Percentiles rank a stretch among this genome's conserved stretches.
These are phyloP conservation scores for Dasypolia templi DNA, from an alignment of 2,888 invertebrate species.

Conservation along the genomic window DNA sequence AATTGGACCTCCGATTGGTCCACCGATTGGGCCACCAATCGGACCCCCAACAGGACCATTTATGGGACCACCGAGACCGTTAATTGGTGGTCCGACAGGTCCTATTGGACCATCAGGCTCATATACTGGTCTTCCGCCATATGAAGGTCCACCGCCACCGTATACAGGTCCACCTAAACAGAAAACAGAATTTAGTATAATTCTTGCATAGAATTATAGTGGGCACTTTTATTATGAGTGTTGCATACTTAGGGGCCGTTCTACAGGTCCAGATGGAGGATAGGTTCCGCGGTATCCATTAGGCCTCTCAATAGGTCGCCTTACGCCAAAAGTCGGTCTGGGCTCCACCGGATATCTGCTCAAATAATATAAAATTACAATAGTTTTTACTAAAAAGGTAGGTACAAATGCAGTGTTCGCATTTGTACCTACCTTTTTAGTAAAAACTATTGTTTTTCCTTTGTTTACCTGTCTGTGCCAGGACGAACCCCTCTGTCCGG, in stretches of 20 bases:
- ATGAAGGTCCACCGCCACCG: slow-evolving; percentile 55
- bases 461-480: slow-evolving; percentile 82
- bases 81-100: slow-evolving; percentile 52
- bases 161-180: slow-evolving; percentile 63
- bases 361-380: not conserved
- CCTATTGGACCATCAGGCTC: slow-evolving; percentile 62
- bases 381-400: slow-evolving; percentile 1
- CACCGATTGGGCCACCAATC: slow-evolving; percentile 75
- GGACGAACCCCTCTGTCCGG: slow-evolving; percentile 89
- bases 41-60: slow-evolving; percentile 81
- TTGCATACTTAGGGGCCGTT: slow-evolving; percentile 81
- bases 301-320: slow-evolving; percentile 84
- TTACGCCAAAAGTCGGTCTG: slow-evolving; percentile 82
- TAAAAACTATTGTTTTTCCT: not conserved
- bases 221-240: not conserved
- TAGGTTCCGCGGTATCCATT: slow-evolving; percentile 90
- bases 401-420: too few species aligned
- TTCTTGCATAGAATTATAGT: not conserved
- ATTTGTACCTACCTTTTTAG: too few species aligned
- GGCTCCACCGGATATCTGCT: slow-evolving; percentile 85
- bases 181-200: not conserved
- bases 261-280: slow-evolving; percentile 82
- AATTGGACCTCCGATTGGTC: slow-evolving; percentile 77
- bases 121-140: slow-evolving; percentile 53
- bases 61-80: slow-evolving; percentile 52